A percentile compares a stretch with the other conserved stretches of the same genome.
Evolutionary conservation across 1,140 invertebrate species (phyloP).

Genomic region (Drosophila orena): DNA sequence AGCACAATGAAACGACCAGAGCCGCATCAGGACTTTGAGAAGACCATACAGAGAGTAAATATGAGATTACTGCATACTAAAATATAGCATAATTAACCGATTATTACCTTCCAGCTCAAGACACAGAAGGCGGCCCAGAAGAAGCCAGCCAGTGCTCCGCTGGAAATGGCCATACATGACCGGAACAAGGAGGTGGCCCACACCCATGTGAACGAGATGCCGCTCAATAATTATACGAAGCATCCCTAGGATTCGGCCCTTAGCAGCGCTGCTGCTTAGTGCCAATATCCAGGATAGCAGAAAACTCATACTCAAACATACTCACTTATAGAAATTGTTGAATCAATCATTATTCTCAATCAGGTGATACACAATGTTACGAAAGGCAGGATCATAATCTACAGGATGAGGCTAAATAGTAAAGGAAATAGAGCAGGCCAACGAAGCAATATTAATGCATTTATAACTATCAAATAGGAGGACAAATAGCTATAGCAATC

Average conservation of each 20-base stretch:
- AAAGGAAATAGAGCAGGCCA: conserved; percentile 28
- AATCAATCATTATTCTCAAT: conserved; percentile 48
- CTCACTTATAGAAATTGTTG: conserved; percentile 21
- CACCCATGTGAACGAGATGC: conserved; percentile 75
- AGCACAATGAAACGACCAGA: conserved; percentile 80
- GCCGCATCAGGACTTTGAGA: conserved; percentile 83
- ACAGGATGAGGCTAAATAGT: conserved; percentile 36
- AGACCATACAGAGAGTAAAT: conserved; percentile 84
- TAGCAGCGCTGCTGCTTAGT: conserved; percentile 72
- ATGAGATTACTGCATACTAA: background rate
- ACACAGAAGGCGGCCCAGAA: conserved; percentile 82
- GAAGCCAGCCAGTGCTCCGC: conserved; percentile 64
- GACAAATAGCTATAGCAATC: conserved; percentile 24
- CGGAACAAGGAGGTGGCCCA: conserved; percentile 76
- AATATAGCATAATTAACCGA: background rate
- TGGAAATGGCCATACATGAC: conserved; percentile 77
- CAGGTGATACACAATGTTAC: conserved; percentile 69
- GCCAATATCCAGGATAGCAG: conserved; percentile 7
- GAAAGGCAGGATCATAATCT: conserved; percentile 38
- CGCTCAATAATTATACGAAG: conserved; percentile 82
- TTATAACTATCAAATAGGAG: conserved; percentile 21
- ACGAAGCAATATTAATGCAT: conserved; percentile 36
- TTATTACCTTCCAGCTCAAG: conserved; percentile 58
- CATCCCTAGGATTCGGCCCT: conserved; percentile 83
- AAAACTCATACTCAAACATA: background rate